Conservation (phyloP, 1,140 invertebrate genomes). For the Drosophila dunni region DNA sequence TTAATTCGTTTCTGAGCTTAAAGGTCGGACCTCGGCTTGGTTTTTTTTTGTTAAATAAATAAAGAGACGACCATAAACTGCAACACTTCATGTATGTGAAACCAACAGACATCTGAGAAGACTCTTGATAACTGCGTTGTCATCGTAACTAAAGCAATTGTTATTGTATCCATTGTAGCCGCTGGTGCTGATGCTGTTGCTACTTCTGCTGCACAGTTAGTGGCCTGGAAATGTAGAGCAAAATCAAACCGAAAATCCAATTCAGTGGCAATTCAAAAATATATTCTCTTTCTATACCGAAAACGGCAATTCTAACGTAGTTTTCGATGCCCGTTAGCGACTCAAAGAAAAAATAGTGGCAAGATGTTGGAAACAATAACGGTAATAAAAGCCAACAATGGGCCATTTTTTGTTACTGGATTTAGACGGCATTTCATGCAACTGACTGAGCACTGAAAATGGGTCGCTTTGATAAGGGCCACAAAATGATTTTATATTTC, state of each 20-base stretch:
- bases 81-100: constrained; percentile 35
- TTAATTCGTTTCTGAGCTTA: constrained; percentile 40
- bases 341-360: background rate
- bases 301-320: constrained; percentile 20
- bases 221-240: constrained; percentile 36
- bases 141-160: constrained; percentile 18
- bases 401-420: constrained; percentile 3
- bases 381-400: constrained; percentile 34
- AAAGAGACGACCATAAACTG: constrained; percentile 40
- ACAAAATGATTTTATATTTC: background rate
- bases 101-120: background rate
- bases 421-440: constrained; percentile 28
- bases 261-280: constrained; percentile 26
- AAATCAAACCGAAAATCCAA: constrained; percentile 7
- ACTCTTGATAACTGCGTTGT: constrained; percentile 25
- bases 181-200: background rate
- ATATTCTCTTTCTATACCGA: constrained; percentile 5
- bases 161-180: constrained; percentile 7
- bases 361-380: constrained; percentile 7
- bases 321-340: constrained; percentile 13
- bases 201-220: constrained; percentile 13
- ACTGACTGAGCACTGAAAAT: constrained; percentile 7
- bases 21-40: constrained; percentile 8
- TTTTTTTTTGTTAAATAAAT: constrained; percentile 36
- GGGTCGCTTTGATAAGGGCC: constrained; percentile 24